phyloP scores from a whole-genome alignment of 92 coral and sea anemone species.

The Epizoanthus ramosus region DNA sequence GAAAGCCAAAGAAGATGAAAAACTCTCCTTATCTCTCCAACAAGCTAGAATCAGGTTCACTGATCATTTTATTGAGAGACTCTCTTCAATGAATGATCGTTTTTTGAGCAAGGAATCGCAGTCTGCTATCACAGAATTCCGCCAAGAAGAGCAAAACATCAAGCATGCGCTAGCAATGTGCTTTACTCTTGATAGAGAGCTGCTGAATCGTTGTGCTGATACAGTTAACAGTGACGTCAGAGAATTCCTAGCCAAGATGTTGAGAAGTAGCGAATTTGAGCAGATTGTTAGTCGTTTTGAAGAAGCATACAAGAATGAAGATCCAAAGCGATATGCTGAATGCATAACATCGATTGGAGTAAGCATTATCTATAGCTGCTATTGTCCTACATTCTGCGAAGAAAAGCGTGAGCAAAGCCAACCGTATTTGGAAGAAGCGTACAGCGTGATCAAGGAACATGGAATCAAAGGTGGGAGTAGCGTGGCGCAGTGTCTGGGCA shows the following conservation, averaged over 20 bases:
- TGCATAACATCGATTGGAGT: conserved; percentile 61
- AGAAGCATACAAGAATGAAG: background rate
- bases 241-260: conserved; percentile 49
- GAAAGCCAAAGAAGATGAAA: background rate
- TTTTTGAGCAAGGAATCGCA: conserved; percentile 48
- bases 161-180: conserved; percentile 37
- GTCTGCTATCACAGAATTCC: conserved; percentile 47
- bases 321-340: conserved; percentile 50
- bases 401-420: conserved; percentile 41
- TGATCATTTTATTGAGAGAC: conserved; percentile 35
- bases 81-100: conserved; percentile 36
- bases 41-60: conserved; percentile 40
- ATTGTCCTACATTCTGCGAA: conserved; percentile 41
- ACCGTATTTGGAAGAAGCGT: conserved; percentile 42
- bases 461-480: conserved; percentile 39
- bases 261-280: conserved; percentile 19
- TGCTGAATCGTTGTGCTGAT: conserved; percentile 23
- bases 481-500: conserved; percentile 65
- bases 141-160: conserved; percentile 53
- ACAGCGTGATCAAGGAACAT: conserved; percentile 19
- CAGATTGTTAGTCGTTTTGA: background rate
- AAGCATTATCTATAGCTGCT: conserved; percentile 36
- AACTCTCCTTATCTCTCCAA: conserved; percentile 17
- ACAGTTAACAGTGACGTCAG: conserved; percentile 38
- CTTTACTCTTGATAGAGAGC: background rate